Conservation (phyloP, 2,797 vertebrate species). For the Galago senegalensis region DNA sequence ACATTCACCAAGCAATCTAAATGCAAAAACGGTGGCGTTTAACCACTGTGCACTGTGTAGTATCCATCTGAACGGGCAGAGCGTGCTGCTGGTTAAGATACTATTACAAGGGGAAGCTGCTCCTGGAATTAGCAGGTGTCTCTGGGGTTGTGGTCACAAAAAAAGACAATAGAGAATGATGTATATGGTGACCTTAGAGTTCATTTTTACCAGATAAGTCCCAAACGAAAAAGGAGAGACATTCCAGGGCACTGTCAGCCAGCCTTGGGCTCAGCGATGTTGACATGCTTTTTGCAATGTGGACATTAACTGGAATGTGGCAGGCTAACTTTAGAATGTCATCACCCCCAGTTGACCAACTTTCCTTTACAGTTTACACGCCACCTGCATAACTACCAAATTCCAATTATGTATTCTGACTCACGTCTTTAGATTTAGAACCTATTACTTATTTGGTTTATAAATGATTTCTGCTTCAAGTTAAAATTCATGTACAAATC, state of each 20-base stretch:
- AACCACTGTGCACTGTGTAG: slow-evolving; percentile 40
- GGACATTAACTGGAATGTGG: neutral
- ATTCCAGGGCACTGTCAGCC: neutral
- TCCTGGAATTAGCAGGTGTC: neutral
- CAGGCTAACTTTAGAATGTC: slow-evolving; percentile 77
- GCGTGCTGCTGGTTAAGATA: neutral
- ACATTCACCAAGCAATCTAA: neutral
- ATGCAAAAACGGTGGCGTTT: neutral
- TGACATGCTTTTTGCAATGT: slow-evolving; percentile 68
- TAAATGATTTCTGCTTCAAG: slow-evolving; percentile 12
- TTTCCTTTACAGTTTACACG: slow-evolving; percentile 70
- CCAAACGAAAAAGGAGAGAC: slow-evolving; percentile 36
- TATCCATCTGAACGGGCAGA: slow-evolving; percentile 9
- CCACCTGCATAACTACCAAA: slow-evolving; percentile 41
- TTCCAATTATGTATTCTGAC: slow-evolving; percentile 61
- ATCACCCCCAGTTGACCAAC: slow-evolving; percentile 49
- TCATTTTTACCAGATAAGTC: neutral
- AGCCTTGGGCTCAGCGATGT: neutral
- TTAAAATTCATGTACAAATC: slow-evolving; percentile 55
- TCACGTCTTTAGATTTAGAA: slow-evolving; percentile 10
- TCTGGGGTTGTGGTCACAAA: rapidly evolving
- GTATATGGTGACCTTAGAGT: neutral
- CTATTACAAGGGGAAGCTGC: neutral
- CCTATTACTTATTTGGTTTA: slow-evolving; percentile 31
- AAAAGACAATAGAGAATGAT: neutral